phyloP scores from a whole-genome alignment of 2,113 vertebrate genomes.

The Ia io region DNA sequence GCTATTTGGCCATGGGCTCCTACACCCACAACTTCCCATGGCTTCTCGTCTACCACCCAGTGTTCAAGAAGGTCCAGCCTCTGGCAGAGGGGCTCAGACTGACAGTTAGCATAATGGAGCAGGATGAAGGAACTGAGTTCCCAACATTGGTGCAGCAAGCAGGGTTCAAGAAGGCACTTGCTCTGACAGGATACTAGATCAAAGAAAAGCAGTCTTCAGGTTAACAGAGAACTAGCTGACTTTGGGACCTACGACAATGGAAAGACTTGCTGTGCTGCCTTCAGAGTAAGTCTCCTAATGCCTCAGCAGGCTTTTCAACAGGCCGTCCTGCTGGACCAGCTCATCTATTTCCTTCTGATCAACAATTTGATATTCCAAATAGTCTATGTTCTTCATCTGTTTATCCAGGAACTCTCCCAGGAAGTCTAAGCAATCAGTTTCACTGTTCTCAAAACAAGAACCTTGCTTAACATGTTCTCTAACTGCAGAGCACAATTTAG shows the following conservation, averaged over 20 bases:
- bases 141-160: too few relatives aligned
- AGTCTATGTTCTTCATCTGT: neutral
- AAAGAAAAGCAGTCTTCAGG: neutral
- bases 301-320: neutral
- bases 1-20: too few relatives aligned
- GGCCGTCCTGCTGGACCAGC: too few relatives aligned
- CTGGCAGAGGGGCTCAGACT: too few relatives aligned
- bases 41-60: too few relatives aligned
- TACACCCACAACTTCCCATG: too few relatives aligned
- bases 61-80: too few relatives aligned
- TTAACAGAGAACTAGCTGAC: neutral
- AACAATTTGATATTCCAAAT: neutral
- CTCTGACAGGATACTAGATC: neutral
- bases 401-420: neutral
- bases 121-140: too few relatives aligned
- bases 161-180: too few relatives aligned
- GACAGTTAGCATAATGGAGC: too few relatives aligned
- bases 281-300: neutral
- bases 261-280: neutral
- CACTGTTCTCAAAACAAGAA: neutral
- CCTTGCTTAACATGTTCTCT: neutral
- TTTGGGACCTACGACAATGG: neutral
- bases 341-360: neutral
- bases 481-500: neutral
- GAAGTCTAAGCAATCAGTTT: neutral